phyloP scores from a whole-genome alignment of 2,888 invertebrate genomes.

The Iphiclides podalirius region DNA sequence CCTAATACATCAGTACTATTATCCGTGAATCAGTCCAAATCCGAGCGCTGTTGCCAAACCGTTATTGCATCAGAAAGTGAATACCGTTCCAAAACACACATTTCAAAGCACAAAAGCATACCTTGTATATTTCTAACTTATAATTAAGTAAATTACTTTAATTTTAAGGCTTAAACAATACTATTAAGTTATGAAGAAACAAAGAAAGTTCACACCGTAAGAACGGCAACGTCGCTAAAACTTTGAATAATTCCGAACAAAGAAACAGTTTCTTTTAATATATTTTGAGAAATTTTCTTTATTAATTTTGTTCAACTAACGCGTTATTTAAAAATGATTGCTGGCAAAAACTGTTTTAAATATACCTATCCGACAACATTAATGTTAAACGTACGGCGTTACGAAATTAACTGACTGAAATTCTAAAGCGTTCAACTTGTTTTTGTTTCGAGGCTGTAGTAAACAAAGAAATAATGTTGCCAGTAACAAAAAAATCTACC shows the following conservation, averaged over 20 bases:
- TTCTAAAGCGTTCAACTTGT: constrained; percentile 52
- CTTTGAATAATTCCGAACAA: constrained; percentile 53
- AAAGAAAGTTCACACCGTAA: constrained; percentile 40
- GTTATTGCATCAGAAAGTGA: constrained; percentile 75
- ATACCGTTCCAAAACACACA: constrained; percentile 66
- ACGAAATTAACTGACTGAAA: constrained; percentile 41
- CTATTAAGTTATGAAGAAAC: constrained; percentile 23
- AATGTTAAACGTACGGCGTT: constrained; percentile 17
- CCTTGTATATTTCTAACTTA: constrained; percentile 43
- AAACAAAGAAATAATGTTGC: constrained; percentile 59
- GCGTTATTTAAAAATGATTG: not conserved
- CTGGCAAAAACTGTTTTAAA: not conserved
- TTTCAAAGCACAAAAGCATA: constrained; percentile 66
- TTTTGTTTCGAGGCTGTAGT: constrained; percentile 46
- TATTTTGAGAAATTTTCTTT: not conserved
- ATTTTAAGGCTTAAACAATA: constrained; percentile 5
- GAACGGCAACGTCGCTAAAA: constrained; percentile 69
- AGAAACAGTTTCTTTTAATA: constrained; percentile 34
- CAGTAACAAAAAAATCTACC: constrained; percentile 23
- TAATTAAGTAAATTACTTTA: constrained; percentile 14
- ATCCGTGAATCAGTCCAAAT: constrained; percentile 55
- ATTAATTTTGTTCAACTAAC: not conserved
- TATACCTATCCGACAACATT: not conserved
- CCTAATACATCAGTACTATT: constrained; percentile 55
- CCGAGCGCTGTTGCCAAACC: constrained; percentile 73